Base-by-base conservation (phyloP, 1,140 invertebrate species). In the Cydia fagiglandana region DNA sequence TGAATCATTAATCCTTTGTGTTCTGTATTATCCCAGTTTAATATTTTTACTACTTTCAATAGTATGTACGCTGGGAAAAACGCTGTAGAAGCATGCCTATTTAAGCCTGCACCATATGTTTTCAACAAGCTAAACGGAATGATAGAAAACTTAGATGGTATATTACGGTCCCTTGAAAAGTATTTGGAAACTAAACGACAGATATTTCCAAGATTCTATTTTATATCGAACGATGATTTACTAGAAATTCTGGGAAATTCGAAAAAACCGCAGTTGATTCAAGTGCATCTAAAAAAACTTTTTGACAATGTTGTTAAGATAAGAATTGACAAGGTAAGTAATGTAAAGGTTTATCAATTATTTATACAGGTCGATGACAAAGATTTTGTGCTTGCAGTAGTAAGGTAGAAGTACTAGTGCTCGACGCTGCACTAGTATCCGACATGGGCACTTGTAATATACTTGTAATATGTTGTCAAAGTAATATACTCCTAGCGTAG, bases 181-280 rank as follows among this genome's bases (percentile, higher is more conserved):
- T 98, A 98, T 90, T 92, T 98, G 76, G 97, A 98, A 93, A 96
- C 95, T 0, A 98, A 98, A 86, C 90, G 97, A 53, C 95, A 96
- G 83, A 85, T 96, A 70, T 98, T 98, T 93, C 97, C 97, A 73
- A 95, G 90, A 84, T 91, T 93, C 84, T 98, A 97, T 93, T 98
- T 98, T 84, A 96, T 98, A 81, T 98, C 97, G 6, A 97, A 98
- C 91, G 97, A 98, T 89, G 97, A 98, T 88, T 91, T 98, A 30
- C 90, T 98, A 7, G 97, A 98, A 90, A 98, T 98, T 84, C 92
- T 98, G 50, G 96, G 95, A 4, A 96, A 97, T 88, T 96, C 97
- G 2, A 97, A 96, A 83, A 96, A 95, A 83, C 97, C 97, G 0
- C 96, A 97, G 80, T 91, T 96, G 47, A 95, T 98, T 77, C 97